Evolutionary conservation across 2,888 invertebrate genomes (phyloP), one percentile per base, ranked within the genome.

Genomic region (Odontocerum albicorne): DNA sequence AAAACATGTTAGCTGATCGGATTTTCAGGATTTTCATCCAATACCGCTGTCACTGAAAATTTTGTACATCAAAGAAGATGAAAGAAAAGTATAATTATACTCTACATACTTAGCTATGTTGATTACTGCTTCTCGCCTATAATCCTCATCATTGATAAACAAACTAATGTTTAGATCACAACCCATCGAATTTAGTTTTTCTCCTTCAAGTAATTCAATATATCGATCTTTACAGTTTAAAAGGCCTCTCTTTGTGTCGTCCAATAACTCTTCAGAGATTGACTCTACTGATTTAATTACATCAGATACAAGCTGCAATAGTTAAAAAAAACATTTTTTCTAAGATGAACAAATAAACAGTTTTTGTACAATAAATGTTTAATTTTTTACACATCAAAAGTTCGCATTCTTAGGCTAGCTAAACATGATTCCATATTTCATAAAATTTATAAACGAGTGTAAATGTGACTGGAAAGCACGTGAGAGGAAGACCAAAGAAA

Each of bases 121-220:
- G 10, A 61, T 22, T 22, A 61, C 50, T 0, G 52, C 36, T 20
- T 32, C 33, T 46, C 56, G 49, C 33, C 58, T 49, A 20, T 61
- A 61, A 2, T 6, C 16, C n/a, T 35, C 35, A 39, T 61, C 54
- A 36, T 53, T 54, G 15, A 46, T 53, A 33, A 61, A 58, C 10
- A 55, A 35, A 32, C 38, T 45, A 16, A 61, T 39, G 35, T 61
- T 42, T 13, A 61, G 17, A 49, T 52, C 47, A 43, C 58, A 58
- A 12, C 58, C 58, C 35, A 55, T 36, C 10, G 44, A 27, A 15
- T 52, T 52, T 4, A 61, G 44, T 16, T 50, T 58, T 49, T 61
- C 49, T 21, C 55, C 61, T 50, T 61, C 58, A 4, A 58, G 44
- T 17, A 61, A 44, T 43, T 61, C 55, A 35, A 49, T 20, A 20